Conservation (phyloP, 2,113 vertebrate genomes). For the Anhinga rufa region DNA sequence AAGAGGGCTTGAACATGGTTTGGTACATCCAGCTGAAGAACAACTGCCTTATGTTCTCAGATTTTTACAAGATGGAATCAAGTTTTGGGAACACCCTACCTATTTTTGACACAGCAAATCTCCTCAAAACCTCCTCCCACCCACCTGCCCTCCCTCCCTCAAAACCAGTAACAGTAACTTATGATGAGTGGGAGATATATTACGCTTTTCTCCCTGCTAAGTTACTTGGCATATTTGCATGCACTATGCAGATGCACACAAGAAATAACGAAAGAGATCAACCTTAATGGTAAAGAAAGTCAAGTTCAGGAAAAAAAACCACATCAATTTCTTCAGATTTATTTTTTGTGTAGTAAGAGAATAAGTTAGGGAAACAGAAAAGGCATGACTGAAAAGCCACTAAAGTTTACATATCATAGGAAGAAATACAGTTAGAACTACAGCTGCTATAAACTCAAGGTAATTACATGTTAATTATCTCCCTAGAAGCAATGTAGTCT, state of each 20-base stretch:
- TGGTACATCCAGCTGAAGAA: background rate
- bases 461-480: background rate
- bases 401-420: background rate
- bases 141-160: background rate
- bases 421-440: background rate
- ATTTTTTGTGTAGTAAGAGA: background rate
- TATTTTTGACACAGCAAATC: background rate
- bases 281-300: background rate
- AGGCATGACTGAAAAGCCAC: background rate
- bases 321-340: background rate
- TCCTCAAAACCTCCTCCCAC: background rate
- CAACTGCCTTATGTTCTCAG: background rate
- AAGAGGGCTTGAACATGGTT: background rate
- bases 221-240: background rate
- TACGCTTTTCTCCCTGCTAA: background rate
- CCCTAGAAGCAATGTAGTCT: background rate
- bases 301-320: background rate
- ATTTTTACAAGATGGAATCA: background rate
- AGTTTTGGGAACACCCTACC: background rate
- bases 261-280: background rate
- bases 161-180: background rate
- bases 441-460: background rate
- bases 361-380: background rate
- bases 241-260: background rate
- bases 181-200: background rate